Conservation (phyloP, 2,113 vertebrate genomes). For the Serinus canaria region DNA sequence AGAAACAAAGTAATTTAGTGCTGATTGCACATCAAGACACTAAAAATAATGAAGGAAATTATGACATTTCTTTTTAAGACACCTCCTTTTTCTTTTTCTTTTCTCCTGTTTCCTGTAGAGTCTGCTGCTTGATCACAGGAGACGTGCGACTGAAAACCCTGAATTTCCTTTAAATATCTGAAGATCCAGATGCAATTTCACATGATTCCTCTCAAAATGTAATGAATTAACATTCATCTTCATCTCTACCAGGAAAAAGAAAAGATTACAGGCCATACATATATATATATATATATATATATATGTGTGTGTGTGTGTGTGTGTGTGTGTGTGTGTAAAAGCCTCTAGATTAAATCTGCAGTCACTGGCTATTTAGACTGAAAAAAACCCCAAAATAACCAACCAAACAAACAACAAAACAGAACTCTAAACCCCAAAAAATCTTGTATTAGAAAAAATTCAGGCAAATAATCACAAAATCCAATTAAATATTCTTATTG, state of each 20-base stretch:
- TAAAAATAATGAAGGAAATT: not conserved
- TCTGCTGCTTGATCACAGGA: not conserved
- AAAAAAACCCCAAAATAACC: not conserved
- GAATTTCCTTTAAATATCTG: not conserved
- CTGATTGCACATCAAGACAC: not conserved
- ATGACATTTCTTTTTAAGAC: not conserved
- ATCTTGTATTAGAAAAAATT: not conserved
- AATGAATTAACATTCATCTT: not conserved
- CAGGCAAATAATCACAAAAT: not conserved
- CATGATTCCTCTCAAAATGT: not conserved
- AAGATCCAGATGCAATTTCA: not conserved
- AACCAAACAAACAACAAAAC: not conserved
- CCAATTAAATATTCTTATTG: not conserved
- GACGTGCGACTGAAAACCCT: not conserved
- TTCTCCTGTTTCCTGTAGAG: not conserved
- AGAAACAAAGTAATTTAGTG: not conserved
- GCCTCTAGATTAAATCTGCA: not conserved
- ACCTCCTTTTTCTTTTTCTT: not conserved
- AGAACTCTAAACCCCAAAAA: rapidly evolving
- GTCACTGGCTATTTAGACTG: not conserved
- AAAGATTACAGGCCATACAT: not conserved
- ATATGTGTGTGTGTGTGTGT: too few species aligned
- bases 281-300: too few species aligned
- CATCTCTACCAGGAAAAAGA: not conserved
- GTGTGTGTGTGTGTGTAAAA: not conserved